phyloP scores from a whole-genome alignment of 2,113 vertebrate genomes.

The Leptosomus discolor region DNA sequence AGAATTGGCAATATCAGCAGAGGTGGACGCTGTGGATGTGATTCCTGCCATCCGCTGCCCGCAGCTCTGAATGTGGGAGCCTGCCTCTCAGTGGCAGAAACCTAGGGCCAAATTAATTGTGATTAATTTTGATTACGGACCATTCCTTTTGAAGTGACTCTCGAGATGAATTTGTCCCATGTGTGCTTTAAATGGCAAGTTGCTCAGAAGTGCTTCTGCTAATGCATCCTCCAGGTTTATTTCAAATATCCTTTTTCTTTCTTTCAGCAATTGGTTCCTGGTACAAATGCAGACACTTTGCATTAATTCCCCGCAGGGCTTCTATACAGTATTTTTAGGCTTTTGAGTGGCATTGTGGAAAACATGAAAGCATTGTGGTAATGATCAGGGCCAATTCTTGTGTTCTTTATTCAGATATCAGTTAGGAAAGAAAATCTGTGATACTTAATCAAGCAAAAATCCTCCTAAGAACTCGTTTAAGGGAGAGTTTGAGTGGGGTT shows the following conservation, averaged over 20 bases:
- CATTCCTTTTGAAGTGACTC: constrained; percentile 34
- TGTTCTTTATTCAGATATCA: constrained; percentile 17
- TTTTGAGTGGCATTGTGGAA: constrained; percentile 24
- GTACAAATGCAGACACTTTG: background rate
- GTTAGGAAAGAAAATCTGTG: background rate
- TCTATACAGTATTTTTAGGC: background rate
- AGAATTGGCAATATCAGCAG: background rate
- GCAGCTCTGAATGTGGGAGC: background rate
- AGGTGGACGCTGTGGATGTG: background rate
- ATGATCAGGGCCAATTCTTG: background rate
- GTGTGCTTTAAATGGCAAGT: background rate
- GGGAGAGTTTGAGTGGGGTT: background rate
- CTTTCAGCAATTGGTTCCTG: background rate
- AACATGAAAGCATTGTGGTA: constrained; percentile 16
- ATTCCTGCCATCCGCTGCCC: background rate
- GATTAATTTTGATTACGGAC: constrained; percentile 39
- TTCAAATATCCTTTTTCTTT: background rate
- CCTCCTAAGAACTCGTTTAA: background rate
- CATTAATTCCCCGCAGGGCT: background rate
- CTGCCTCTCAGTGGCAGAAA: background rate
- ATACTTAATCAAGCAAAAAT: constrained; percentile 24
- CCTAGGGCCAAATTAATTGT: constrained; percentile 24
- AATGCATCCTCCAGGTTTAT: constrained; percentile 25
- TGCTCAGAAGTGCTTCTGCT: constrained; percentile 23
- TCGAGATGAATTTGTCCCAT: constrained; percentile 14